Percentiles rank a stretch among this genome's conserved stretches.
phyloP scores from a whole-genome alignment of 2,888 invertebrate genomes.

The Rotaria macrura region DNA sequence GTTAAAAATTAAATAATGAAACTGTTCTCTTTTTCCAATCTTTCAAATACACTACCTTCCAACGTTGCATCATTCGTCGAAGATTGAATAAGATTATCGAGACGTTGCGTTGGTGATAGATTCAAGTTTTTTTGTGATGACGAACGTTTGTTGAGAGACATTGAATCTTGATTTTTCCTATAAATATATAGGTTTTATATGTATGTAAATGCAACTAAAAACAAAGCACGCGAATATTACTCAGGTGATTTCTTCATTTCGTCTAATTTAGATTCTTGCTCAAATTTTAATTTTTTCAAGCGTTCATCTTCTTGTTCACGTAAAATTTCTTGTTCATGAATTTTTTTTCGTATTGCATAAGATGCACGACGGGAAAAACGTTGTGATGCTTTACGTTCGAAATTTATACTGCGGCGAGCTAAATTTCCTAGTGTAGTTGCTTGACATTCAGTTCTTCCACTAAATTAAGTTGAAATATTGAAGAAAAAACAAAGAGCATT shows the following conservation, averaged over 20 bases:
- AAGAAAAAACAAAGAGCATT: no score
- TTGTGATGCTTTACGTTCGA: constrained; percentile 90
- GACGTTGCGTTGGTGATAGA: not conserved
- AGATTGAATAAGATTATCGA: constrained; percentile 2
- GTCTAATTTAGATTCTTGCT: constrained; percentile 16
- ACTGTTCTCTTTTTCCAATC: no score
- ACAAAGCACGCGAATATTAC: not conserved
- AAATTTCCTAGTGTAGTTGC: constrained; percentile 72
- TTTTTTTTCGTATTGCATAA: constrained; percentile 29
- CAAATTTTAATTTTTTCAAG: not conserved
- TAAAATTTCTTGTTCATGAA: constrained; percentile 26
- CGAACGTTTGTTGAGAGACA: not conserved
- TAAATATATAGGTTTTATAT: not conserved
- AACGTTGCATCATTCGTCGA: not conserved
- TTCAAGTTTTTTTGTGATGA: constrained; percentile 16
- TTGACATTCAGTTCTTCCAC: constrained; percentile 94
- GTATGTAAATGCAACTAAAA: no score
- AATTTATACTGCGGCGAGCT: constrained; percentile 73
- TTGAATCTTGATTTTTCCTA: not conserved
- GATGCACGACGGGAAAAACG: constrained; percentile 69
- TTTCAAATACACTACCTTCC: not conserved
- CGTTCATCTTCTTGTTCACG: constrained; percentile 20
- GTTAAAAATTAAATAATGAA: no score
- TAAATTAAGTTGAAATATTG: constrained; percentile 46
- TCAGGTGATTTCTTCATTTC: constrained; percentile 10